Conservation (phyloP, 1,140 invertebrate genomes). For the Maniola jurtina region DNA sequence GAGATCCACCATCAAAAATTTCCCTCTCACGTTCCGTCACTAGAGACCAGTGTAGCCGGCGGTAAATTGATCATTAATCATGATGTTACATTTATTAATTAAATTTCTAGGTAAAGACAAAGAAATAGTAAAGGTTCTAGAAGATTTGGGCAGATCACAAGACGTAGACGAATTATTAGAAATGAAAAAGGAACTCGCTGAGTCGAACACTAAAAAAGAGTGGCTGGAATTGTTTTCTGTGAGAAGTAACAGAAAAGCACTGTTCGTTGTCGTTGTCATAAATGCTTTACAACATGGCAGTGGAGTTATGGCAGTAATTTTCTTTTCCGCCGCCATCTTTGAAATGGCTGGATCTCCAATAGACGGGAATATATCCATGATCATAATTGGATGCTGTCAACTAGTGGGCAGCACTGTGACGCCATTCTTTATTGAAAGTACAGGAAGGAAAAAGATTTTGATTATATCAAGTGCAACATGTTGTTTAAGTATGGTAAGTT, state of each 20-base stretch:
- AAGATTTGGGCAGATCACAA: background rate
- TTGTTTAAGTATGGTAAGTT: slow-evolving; percentile 40
- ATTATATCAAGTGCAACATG: slow-evolving; percentile 51
- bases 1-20: too few relatives aligned
- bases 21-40: too few relatives aligned
- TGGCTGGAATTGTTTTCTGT: slow-evolving; percentile 37
- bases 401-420: slow-evolving; percentile 61
- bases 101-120: background rate
- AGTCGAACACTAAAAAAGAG: slow-evolving; percentile 23
- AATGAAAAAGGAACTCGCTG: slow-evolving; percentile 10
- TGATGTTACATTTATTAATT: background rate
- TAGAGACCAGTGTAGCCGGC: too few relatives aligned
- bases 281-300: slow-evolving; percentile 57
- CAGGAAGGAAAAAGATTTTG: slow-evolving; percentile 75
- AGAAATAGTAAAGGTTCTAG: background rate
- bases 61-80: too few relatives aligned
- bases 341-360: slow-evolving; percentile 45
- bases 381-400: slow-evolving; percentile 63
- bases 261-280: slow-evolving; percentile 35
- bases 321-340: slow-evolving; percentile 76
- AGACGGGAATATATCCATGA: slow-evolving; percentile 36
- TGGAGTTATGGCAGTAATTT: slow-evolving; percentile 73
- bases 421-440: slow-evolving; percentile 75
- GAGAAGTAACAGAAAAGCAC: slow-evolving; percentile 38
- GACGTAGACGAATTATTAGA: background rate